Percentiles rank a stretch among this genome's conserved stretches.
phyloP scores from a whole-genome alignment of 1,140 invertebrate species.

The Microplitis mediator region DNA sequence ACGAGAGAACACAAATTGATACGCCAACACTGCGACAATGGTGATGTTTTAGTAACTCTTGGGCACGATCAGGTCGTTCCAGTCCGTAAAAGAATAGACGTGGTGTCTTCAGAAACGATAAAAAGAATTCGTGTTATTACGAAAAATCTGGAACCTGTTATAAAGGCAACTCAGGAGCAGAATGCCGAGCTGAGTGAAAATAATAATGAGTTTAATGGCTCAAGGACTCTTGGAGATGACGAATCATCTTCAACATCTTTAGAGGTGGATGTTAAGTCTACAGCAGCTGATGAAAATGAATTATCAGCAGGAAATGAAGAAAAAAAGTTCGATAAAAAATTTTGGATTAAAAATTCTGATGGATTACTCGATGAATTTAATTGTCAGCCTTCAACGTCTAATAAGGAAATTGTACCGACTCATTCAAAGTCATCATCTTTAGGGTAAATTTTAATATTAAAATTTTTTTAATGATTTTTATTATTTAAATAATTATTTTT shows the following conservation, averaged over 20 bases:
- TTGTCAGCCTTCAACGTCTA: no score
- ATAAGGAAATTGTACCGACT: no score
- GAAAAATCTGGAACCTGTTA: conserved; percentile 54
- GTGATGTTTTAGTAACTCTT: conserved; percentile 52
- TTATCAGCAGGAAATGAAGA: no score
- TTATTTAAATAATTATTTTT: no score
- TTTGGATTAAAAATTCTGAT: no score
- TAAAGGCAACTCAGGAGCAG: neutral
- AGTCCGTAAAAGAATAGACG: conserved; percentile 53
- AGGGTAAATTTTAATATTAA: no score
- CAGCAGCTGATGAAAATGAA: conserved; percentile 42
- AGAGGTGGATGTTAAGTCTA: no score
- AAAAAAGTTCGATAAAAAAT: no score
- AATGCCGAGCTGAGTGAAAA: neutral
- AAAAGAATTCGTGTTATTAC: conserved; percentile 57
- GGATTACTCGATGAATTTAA: no score
- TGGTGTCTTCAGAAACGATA: conserved; percentile 58
- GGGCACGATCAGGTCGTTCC: conserved; percentile 58
- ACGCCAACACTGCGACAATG: conserved; percentile 32
- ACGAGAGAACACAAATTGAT: conserved; percentile 41
- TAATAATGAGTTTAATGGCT: neutral
- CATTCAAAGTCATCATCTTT: no score
- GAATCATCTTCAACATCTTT: no score
- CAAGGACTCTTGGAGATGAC: neutral
- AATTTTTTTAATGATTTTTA: no score